Base-by-base conservation (phyloP, 64 coral and sea anemone genomes). In the Pachyseris speciosa region DNA sequence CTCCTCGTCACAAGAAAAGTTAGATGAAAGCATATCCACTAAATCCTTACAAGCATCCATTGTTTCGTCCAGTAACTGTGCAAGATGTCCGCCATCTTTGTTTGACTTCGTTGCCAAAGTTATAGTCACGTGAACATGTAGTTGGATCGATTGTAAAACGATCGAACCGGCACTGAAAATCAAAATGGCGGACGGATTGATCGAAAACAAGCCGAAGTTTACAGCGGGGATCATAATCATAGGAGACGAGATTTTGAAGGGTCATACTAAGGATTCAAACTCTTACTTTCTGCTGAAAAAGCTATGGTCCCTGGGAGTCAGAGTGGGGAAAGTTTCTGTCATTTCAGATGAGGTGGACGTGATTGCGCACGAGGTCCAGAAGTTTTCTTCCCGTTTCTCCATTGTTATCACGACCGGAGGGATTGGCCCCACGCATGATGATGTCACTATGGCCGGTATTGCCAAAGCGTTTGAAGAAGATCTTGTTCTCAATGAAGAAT, bases 201-300 rank as follows among this genome's bases (percentile, higher is more conserved):
- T 39, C 16, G 36, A 27, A 60, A 33, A 52, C 22, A 37, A 30
- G 2, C 10, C 19, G 0, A 67, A 48, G 33, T 45, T 52, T 69
- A 84, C 79, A 65, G 78, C 86, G 4, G 93, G 93, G 13, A 85
- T 99, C 55, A 84, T 99, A 4, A 95, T 99, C 20, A 90, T 99
- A 12, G 97, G 97, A 64, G 97, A 99, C 63, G 97, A 99, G 81
- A 95, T 99, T 70, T 76, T 99, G 20, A 99, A 95, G 88, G 97
- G 97, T 65, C 94, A 99, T 51, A 99, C 97, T 2, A 95, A 93
- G 85, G 97, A 99, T 40, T 61, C 89, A 8, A 99, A 99, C 73
- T 99, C 93, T 59, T 60, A 83, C 69, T 99, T 95, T 74, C 72
- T 99, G 10, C n/a, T 95, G 13, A 85, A 84, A 49, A 93, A 78